A percentile compares a stretch with the other conserved stretches of the same genome.
phyloP scores from a whole-genome alignment of 1,140 invertebrate genomes.

The Temnothorax nylanderi region DNA sequence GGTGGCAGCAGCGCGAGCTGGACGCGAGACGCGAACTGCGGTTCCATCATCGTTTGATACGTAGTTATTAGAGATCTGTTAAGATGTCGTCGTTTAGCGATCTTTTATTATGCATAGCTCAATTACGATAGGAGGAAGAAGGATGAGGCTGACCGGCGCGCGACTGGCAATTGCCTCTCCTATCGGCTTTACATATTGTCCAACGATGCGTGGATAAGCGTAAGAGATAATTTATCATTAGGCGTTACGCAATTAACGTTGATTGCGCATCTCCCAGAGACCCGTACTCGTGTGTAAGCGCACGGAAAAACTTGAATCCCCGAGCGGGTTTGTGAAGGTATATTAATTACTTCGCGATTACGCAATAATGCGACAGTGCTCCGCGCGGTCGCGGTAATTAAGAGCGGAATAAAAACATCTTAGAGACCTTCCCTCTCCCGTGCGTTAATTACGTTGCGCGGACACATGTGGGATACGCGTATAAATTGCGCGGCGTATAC shows the following conservation, averaged over 20 bases:
- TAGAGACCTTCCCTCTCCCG: conserved; percentile 14
- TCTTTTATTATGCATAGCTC: conserved; percentile 60
- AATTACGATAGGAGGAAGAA: conserved; percentile 49
- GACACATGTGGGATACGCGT: not conserved
- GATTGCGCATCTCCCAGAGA: conserved; percentile 60
- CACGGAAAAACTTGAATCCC: conserved; percentile 48
- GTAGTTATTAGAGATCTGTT: conserved; percentile 56
- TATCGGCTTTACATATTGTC: conserved; percentile 45
- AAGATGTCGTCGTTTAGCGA: conserved; percentile 58
- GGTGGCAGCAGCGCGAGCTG: not conserved
- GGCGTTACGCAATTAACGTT: conserved; percentile 71
- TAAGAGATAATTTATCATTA: conserved; percentile 72
- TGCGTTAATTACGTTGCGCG: conserved; percentile 34
- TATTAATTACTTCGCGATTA: conserved; percentile 65
- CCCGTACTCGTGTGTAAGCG: not conserved
- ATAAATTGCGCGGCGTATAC: not conserved
- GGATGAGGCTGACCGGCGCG: conserved; percentile 31
- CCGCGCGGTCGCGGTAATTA: conserved; percentile 33
- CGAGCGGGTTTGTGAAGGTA: conserved; percentile 20
- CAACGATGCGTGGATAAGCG: conserved; percentile 40
- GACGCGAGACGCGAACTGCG: not conserved
- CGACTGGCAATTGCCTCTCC: conserved; percentile 23
- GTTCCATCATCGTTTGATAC: conserved; percentile 56
- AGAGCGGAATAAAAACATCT: conserved; percentile 31
- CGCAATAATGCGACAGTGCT: conserved; percentile 59